phyloP scores from a whole-genome alignment of 2,888 invertebrate genomes.

The Thera obeliscata region DNA sequence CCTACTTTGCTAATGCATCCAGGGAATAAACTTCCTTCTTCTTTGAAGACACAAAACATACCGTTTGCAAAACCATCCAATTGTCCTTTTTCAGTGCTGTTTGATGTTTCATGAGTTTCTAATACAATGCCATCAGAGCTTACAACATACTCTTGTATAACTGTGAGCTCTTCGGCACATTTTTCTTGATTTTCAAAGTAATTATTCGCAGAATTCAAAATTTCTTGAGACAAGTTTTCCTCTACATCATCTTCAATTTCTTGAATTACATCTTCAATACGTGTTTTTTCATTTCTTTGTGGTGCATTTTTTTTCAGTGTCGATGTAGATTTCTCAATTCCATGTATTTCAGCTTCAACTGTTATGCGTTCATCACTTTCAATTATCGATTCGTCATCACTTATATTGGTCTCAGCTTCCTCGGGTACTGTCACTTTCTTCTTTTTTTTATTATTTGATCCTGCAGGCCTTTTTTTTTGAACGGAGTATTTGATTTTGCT shows the following conservation, averaged over 20 bases:
- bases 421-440: slow-evolving; percentile 3
- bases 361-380: slow-evolving; percentile 5
- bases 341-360: slow-evolving; percentile 14
- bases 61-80: slow-evolving; percentile 17
- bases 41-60: slow-evolving; percentile 19
- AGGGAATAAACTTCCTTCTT: slow-evolving; percentile 15
- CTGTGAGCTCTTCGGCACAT: slow-evolving; percentile 12
- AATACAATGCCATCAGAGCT: slow-evolving; percentile 27
- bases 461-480: no score
- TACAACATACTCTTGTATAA: slow-evolving; percentile 25
- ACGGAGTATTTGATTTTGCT: no score
- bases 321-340: slow-evolving; percentile 10
- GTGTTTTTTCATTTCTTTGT: slow-evolving; percentile 11
- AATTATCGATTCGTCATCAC: slow-evolving; percentile 10
- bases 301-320: slow-evolving; percentile 10
- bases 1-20: slow-evolving; percentile 12
- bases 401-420: slow-evolving; percentile 4
- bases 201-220: slow-evolving; percentile 14
- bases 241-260: slow-evolving; percentile 9
- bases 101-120: slow-evolving; percentile 19
- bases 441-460: no score
- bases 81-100: slow-evolving; percentile 16
- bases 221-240: slow-evolving; percentile 17
- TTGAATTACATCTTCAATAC: slow-evolving; percentile 6
- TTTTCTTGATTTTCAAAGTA: slow-evolving; percentile 17